A percentile compares a stretch with the other conserved stretches of the same genome.
Conservation (phyloP, 2,797 vertebrate species). For the Alcedo quadribrachys region DNA sequence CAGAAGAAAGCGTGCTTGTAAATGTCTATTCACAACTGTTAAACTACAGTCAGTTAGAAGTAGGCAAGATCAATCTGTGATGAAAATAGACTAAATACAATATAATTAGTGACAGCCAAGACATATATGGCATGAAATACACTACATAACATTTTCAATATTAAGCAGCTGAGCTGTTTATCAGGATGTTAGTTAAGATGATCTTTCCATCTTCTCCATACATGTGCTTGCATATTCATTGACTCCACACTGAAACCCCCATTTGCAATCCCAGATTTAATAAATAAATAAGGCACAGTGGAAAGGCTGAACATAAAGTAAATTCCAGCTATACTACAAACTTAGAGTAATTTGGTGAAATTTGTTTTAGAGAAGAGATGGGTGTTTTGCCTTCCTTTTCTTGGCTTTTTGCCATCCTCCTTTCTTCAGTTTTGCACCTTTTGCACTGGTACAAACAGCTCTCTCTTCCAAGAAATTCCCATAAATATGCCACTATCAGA, state of each 20-base stretch:
- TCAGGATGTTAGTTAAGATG: background rate
- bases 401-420: background rate
- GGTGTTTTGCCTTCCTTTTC: background rate
- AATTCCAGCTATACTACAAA: background rate
- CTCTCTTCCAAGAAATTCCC: background rate
- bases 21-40: background rate
- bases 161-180: background rate
- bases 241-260: background rate
- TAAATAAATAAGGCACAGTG: background rate
- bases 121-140: background rate
- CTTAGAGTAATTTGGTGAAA: background rate
- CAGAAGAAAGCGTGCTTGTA: background rate
- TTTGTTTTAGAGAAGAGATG: background rate
- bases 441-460: background rate
- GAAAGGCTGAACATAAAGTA: background rate
- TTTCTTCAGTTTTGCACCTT: background rate
- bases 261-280: background rate
- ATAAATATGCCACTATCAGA: background rate
- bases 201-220: background rate
- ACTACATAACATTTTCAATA: background rate
- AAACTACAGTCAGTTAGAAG: background rate
- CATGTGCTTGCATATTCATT: background rate
- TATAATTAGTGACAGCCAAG: background rate
- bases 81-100: background rate
- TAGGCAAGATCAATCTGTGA: background rate